Conservation (phyloP, 1,140 invertebrate species). For the Heliconius himera region DNA sequence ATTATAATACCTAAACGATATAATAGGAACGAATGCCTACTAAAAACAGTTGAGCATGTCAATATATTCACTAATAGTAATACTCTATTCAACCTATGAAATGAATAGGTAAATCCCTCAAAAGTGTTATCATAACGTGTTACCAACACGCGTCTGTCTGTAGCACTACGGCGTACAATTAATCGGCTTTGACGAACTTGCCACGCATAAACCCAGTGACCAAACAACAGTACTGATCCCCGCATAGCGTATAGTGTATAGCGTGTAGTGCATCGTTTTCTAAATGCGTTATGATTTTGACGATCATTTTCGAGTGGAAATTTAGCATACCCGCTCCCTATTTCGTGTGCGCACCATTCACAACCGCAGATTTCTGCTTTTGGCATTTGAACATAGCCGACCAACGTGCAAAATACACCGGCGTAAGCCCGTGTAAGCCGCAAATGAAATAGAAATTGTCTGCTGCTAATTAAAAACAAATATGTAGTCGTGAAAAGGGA, state of each 20-base stretch:
- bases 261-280: slow-evolving; percentile 51
- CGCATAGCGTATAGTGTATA: slow-evolving; percentile 44
- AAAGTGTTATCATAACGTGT: slow-evolving; percentile 42
- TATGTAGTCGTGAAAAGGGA: slow-evolving; percentile 46
- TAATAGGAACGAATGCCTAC: neutral
- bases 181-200: slow-evolving; percentile 56
- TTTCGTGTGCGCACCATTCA: slow-evolving; percentile 54
- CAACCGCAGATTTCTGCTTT: slow-evolving; percentile 72
- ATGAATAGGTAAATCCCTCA: slow-evolving; percentile 42
- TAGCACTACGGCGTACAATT: slow-evolving; percentile 55
- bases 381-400: slow-evolving; percentile 70
- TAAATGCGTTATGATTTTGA: slow-evolving; percentile 64
- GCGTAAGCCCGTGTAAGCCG: slow-evolving; percentile 54
- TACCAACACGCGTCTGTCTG: slow-evolving; percentile 52
- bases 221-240: slow-evolving; percentile 49
- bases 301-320: slow-evolving; percentile 60
- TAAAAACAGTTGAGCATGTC: neutral
- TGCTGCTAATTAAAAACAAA: slow-evolving; percentile 70
- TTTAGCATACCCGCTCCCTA: slow-evolving; percentile 53
- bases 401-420: slow-evolving; percentile 62
- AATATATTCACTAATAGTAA: neutral
- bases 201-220: slow-evolving; percentile 51
- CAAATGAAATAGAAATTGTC: slow-evolving; percentile 74
- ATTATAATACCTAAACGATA: neutral
- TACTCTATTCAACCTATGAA: slow-evolving; percentile 1